phyloP scores from a whole-genome alignment of 2,888 invertebrate genomes.

The Cephus pulcher region DNA sequence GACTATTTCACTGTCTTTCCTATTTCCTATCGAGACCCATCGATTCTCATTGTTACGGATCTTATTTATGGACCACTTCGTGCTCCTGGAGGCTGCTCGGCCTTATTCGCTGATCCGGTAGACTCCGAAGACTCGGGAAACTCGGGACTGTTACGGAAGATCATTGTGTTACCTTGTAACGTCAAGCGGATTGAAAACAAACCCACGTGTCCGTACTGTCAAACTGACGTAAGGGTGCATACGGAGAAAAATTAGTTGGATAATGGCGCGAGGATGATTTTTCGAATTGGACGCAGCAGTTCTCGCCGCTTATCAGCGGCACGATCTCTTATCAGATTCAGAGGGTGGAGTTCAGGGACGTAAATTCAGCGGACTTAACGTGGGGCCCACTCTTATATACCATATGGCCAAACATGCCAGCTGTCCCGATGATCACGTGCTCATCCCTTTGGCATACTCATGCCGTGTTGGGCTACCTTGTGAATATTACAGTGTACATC shows the following conservation, averaged over 20 bases:
- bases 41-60: background rate
- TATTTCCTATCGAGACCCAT: background rate
- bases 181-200: background rate
- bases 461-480: background rate
- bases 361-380: slow-evolving; percentile 8
- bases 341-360: slow-evolving; percentile 32
- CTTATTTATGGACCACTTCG: background rate
- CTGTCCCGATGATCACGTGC: slow-evolving; percentile 35
- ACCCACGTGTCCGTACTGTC: background rate
- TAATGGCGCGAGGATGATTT: background rate
- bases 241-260: background rate
- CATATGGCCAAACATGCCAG: slow-evolving; percentile 57
- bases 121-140: background rate
- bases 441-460: slow-evolving; percentile 29
- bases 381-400: slow-evolving; percentile 36
- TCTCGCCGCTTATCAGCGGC: slow-evolving; percentile 40
- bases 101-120: background rate
- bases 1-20: background rate
- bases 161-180: background rate
- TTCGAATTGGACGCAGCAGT: background rate
- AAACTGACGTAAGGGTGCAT: background rate
- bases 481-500: background rate
- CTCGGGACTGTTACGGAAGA: background rate
- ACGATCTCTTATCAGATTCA: slow-evolving; percentile 53
- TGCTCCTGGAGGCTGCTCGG: background rate